A percentile compares a stretch with the other conserved stretches of the same genome.
Conservation (phyloP, 2,797 vertebrate genomes). For the Myotis pilosus region DNA sequence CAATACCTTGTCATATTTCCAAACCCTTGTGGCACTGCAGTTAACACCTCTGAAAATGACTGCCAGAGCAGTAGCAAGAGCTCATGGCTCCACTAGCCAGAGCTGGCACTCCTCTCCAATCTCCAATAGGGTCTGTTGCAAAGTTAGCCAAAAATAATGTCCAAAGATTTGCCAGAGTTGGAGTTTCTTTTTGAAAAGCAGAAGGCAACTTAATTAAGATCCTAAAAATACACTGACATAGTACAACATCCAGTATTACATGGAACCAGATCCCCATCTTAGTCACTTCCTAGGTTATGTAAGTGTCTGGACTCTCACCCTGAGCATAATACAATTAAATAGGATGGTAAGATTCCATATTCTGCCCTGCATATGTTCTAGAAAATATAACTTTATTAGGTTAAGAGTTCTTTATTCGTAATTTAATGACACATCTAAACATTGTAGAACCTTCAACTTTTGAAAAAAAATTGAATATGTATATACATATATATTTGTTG, state of each 20-base stretch:
- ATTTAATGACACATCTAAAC: conserved; percentile 1
- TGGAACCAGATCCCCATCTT: not conserved
- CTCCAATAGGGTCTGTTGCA: not conserved
- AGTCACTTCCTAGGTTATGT: not conserved
- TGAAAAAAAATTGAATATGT: not conserved
- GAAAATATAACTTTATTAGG: conserved; percentile 32
- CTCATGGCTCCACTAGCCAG: not conserved
- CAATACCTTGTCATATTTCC: not conserved
- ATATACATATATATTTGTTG: not conserved
- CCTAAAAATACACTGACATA: not conserved
- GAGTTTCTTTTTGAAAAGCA: conserved; percentile 51
- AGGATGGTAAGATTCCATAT: conserved; percentile 1
- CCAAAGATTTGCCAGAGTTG: not conserved
- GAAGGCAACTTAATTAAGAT: conserved; percentile 8
- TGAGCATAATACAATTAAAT: conserved; percentile 8
- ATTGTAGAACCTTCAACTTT: not conserved
- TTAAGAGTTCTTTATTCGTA: not conserved
- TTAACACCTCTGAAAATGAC: not conserved
- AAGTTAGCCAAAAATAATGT: conserved; percentile 27
- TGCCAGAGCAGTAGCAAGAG: not conserved
- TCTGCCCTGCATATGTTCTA: not conserved
- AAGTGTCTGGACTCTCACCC: not conserved
- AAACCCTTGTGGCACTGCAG: not conserved
- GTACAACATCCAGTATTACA: not conserved
- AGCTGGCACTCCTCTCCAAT: not conserved